Conservation (phyloP, 2,113 vertebrate genomes). For the Chauna torquata region DNA sequence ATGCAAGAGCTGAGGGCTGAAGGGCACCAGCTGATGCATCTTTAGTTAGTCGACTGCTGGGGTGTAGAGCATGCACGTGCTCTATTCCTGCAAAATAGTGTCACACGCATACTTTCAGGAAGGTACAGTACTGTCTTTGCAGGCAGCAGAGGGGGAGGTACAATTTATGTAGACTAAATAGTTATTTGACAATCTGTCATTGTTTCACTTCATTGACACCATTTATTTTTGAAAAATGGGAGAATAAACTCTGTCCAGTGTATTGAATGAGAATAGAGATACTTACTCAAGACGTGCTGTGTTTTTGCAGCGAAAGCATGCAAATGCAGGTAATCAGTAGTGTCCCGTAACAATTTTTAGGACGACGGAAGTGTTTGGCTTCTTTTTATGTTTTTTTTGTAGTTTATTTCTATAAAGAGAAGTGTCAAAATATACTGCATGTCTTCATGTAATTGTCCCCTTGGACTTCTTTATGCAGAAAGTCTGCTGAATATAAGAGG, state of each 20-base stretch:
- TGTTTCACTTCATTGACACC: neutral
- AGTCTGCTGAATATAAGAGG: neutral
- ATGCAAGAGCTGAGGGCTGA: neutral
- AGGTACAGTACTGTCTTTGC: neutral
- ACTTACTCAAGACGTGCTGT: neutral
- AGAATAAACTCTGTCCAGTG: neutral
- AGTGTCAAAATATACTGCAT: neutral
- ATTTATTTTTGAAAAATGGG: neutral
- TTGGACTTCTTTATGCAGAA: neutral
- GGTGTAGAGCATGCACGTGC: neutral
- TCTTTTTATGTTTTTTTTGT: neutral
- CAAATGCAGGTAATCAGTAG: accelerated
- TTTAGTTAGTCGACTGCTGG: neutral
- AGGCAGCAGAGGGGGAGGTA: neutral
- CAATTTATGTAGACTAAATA: neutral
- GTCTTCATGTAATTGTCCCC: neutral
- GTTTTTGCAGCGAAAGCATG: neutral
- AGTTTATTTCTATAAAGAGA: neutral
- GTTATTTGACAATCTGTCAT: neutral
- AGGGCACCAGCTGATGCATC: neutral
- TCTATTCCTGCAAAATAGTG: neutral
- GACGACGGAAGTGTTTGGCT: neutral
- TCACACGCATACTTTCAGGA: neutral
- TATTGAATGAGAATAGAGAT: neutral
- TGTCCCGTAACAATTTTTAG: neutral